Percentiles rank a stretch among this genome's conserved stretches.
Evolutionary conservation across 2,888 invertebrate species (phyloP).

Genomic region (Anodontia alba): DNA sequence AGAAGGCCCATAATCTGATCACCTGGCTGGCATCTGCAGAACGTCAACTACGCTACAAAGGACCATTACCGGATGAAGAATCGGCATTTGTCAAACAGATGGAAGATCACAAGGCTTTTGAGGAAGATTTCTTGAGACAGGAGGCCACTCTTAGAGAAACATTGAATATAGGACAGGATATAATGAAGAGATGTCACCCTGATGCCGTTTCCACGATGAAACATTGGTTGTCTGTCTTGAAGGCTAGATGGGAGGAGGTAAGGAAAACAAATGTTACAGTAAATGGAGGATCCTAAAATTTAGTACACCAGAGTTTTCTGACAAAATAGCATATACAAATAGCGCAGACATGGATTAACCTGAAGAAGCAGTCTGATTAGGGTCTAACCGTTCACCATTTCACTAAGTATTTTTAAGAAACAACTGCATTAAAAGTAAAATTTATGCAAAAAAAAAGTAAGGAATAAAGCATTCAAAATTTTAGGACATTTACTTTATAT

Average conservation of each 20-base stretch:
- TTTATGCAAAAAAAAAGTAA: too few relatives aligned
- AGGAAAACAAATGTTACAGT: too few relatives aligned
- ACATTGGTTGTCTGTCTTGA: conserved; percentile 99
- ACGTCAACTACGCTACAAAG: conserved; percentile 96
- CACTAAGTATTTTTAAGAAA: too few relatives aligned
- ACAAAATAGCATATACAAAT: too few relatives aligned
- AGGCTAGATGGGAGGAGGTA: conserved; percentile 92
- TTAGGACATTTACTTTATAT: too few relatives aligned
- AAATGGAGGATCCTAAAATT: not conserved
- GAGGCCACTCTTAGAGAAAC: conserved; percentile 92
- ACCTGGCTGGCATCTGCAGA: conserved; percentile 99
- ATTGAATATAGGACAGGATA: conserved; percentile 93
- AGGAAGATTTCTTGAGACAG: conserved; percentile 92
- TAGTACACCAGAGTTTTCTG: not conserved
- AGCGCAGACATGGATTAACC: too few relatives aligned
- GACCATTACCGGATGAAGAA: conserved; percentile 96
- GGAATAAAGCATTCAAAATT: too few relatives aligned
- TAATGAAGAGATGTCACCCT: conserved; percentile 97
- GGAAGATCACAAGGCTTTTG: conserved; percentile 92
- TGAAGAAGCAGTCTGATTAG: too few relatives aligned
- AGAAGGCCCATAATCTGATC: conserved; percentile 96
- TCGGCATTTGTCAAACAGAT: conserved; percentile 93
- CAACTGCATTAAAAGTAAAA: too few relatives aligned
- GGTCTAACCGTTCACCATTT: too few relatives aligned
- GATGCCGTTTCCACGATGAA: conserved; percentile 99